These are phyloP conservation scores for Lucifuga dentata DNA, from an alignment of 2,113 vertebrate genomes.

Conservation along the genomic window DNA sequence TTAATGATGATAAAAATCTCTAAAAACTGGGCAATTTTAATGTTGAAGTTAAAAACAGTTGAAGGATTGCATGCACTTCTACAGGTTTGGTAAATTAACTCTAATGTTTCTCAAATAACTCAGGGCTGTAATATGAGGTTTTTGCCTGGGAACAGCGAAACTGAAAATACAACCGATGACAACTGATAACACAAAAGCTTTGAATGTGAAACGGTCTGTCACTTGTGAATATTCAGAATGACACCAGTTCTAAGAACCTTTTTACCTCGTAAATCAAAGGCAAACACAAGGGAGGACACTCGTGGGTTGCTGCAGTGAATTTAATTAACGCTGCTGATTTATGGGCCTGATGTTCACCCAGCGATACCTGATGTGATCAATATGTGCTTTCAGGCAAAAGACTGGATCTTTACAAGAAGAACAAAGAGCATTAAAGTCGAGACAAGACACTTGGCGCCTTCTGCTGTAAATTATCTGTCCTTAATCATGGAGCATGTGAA, in stretches of 20 bases:
- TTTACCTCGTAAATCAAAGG: background rate
- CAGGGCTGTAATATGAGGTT: too few species aligned
- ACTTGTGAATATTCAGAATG: background rate
- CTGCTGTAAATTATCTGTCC: slow-evolving; percentile 13
- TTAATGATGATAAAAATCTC: too few species aligned
- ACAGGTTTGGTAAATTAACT: too few species aligned
- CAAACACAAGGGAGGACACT: background rate
- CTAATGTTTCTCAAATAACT: too few species aligned
- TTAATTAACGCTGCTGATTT: slow-evolving; percentile 55
- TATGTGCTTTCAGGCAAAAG: slow-evolving; percentile 14
- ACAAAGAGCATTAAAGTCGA: slow-evolving; percentile 9
- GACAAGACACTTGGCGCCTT: slow-evolving; percentile 11
- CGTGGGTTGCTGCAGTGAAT: slow-evolving; percentile 11
- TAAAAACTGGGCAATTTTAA: too few species aligned
- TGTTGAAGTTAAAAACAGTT: too few species aligned
- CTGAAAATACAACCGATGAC: too few species aligned
- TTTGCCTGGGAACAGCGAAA: too few species aligned
- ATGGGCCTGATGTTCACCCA: slow-evolving; percentile 20
- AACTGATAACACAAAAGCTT: background rate
- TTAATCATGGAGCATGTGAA: background rate
- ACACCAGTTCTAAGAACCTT: background rate
- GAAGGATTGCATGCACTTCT: too few species aligned
- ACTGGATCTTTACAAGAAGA: slow-evolving; percentile 9
- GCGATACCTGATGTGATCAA: slow-evolving; percentile 19
- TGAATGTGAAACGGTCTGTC: background rate